These are phyloP conservation scores for Galaxias olidus DNA, from an alignment of 2,797 vertebrate species.

Conservation along the genomic window DNA sequence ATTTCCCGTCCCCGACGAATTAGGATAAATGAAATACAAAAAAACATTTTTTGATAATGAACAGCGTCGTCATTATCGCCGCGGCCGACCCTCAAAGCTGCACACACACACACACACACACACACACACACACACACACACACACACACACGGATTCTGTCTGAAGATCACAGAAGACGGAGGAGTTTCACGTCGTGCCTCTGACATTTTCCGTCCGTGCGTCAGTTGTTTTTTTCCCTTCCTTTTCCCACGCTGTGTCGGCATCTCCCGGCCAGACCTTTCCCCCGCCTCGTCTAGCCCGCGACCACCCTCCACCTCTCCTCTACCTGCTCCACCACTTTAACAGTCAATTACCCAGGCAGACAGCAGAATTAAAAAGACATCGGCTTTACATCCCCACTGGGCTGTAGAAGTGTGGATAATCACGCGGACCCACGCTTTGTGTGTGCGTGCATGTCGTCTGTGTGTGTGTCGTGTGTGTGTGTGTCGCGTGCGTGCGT, in stretches of 20 bases:
- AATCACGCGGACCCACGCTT: too few relatives aligned
- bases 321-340: conserved; percentile 10
- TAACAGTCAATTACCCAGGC: conserved; percentile 14
- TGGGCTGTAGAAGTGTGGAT: conserved; percentile 12
- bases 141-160: conserved; percentile 26
- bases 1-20: too few relatives aligned
- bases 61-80: too few relatives aligned
- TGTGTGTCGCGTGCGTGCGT: not conserved
- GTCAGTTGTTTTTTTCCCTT: conserved; percentile 10
- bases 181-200: conserved; percentile 25
- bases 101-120: not conserved
- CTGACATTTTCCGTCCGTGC: conserved; percentile 28
- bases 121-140: not conserved
- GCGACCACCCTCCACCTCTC: too few relatives aligned
- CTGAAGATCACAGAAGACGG: too few relatives aligned
- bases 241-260: conserved; percentile 6
- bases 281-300: too few relatives aligned
- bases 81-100: not conserved
- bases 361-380: conserved; percentile 17
- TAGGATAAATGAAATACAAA: too few relatives aligned
- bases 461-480: not conserved
- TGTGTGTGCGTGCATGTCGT: not conserved
- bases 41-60: too few relatives aligned
- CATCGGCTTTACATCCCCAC: conserved; percentile 10
- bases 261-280: not conserved